Evolutionary conservation across 37 sponge, comb jelly and placozoan genomes (phyloP).

Genomic region (Cladorhizidae sp.): DNA sequence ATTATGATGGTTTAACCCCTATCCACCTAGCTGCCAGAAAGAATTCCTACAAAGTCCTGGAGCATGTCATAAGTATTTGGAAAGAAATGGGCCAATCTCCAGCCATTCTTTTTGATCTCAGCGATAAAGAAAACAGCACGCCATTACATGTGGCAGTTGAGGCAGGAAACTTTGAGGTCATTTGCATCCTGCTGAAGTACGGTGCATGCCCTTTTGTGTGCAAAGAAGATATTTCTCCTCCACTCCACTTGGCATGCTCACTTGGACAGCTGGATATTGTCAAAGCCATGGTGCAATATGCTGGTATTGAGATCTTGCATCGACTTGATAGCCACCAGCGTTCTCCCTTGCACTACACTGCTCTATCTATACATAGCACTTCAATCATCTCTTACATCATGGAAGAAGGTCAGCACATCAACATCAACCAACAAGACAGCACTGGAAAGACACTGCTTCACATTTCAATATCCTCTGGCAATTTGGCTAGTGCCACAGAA

Average conservation of each 20-base stretch:
- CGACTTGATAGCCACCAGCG: conserved; percentile 12
- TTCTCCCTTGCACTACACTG: conserved; percentile 56
- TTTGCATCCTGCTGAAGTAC: conserved; percentile 60
- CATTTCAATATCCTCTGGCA: conserved; percentile 49
- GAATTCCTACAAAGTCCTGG: conserved; percentile 54
- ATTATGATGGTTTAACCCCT: conserved; percentile 74
- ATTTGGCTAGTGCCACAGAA: conserved; percentile 31
- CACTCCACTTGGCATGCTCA: conserved; percentile 74
- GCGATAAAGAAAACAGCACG: conserved; percentile 81
- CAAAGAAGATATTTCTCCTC: conserved; percentile 53
- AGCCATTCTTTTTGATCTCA: conserved; percentile 48
- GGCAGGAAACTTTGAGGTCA: conserved; percentile 69
- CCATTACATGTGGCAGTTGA: conserved; percentile 87
- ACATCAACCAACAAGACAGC: conserved; percentile 35
- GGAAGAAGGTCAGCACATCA: conserved; percentile 15
- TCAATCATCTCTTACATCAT: conserved; percentile 49
- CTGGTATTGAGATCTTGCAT: conserved; percentile 27
- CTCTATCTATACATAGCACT: conserved; percentile 20
- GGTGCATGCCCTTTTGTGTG: conserved; percentile 49
- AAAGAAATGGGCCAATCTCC: conserved; percentile 62
- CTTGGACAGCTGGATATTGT: conserved; percentile 68
- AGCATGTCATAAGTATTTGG: conserved; percentile 34
- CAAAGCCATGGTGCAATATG: conserved; percentile 36
- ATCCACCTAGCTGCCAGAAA: conserved; percentile 75
- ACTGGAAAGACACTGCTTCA: conserved; percentile 69